A percentile compares a stretch with the other conserved stretches of the same genome.
Evolutionary conservation across 2,113 vertebrate genomes (phyloP).

Genomic region (Chlamydotis undulata): DNA sequence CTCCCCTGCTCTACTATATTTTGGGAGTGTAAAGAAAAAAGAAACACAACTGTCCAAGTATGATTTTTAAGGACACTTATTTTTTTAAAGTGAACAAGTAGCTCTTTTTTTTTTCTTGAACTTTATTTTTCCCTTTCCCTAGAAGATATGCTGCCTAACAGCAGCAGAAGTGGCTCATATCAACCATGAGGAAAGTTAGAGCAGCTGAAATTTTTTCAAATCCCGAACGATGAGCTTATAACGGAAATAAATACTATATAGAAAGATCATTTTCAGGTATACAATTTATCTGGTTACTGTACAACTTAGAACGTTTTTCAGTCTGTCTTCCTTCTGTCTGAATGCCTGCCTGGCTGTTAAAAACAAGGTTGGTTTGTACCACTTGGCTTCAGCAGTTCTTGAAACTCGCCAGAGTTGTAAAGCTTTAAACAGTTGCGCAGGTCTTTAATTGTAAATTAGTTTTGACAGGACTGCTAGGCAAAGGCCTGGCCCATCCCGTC

Average conservation of each 20-base stretch:
- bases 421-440: conserved; percentile 87
- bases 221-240: neutral
- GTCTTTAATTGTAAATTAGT: conserved; percentile 92
- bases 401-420: conserved; percentile 79
- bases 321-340: neutral
- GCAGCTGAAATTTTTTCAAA: neutral
- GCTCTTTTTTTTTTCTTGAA: neutral
- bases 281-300: neutral
- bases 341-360: neutral
- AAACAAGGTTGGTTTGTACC: conserved; percentile 30
- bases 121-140: neutral
- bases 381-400: conserved; percentile 81
- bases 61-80: neutral
- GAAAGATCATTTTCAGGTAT: neutral
- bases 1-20: neutral
- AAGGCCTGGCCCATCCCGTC: conserved; percentile 86
- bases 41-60: neutral
- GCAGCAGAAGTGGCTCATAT: neutral
- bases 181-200: neutral
- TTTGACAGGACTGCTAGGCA: conserved; percentile 90
- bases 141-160: neutral
- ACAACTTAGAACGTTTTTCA: neutral
- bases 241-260: neutral
- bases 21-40: neutral
- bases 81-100: neutral